These are phyloP conservation scores for Dicaeum eximium DNA, from an alignment of 2,113 vertebrate species.

Conservation along the genomic window DNA sequence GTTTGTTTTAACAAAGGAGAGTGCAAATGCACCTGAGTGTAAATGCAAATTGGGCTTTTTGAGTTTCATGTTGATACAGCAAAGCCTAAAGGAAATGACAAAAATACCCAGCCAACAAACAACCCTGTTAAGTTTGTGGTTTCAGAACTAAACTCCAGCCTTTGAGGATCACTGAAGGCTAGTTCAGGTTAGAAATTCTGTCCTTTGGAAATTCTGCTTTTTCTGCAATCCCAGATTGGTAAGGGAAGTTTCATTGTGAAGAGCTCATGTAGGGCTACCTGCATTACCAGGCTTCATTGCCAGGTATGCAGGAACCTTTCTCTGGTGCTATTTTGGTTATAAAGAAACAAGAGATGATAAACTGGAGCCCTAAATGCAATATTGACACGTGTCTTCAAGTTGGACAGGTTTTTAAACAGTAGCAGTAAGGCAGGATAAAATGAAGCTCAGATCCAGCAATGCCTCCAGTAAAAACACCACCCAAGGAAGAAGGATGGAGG, in stretches of 20 bases:
- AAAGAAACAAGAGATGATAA: background rate
- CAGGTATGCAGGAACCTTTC: background rate
- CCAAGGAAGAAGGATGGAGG: slow-evolving; percentile 23
- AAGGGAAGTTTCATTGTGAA: background rate
- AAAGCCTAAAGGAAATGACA: slow-evolving; percentile 52
- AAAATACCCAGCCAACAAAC: slow-evolving; percentile 22
- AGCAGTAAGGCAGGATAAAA: slow-evolving; percentile 16
- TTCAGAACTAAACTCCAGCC: slow-evolving; percentile 1
- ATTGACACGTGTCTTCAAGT: slow-evolving; percentile 18
- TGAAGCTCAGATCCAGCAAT: background rate
- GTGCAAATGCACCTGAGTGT: slow-evolving; percentile 43
- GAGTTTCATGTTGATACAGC: slow-evolving; percentile 55
- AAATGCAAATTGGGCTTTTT: slow-evolving; percentile 48
- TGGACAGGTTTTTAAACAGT: slow-evolving; percentile 36
- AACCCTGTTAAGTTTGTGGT: slow-evolving; percentile 16
- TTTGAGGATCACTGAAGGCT: slow-evolving; percentile 13
- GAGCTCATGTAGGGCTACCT: background rate
- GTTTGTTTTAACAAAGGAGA: slow-evolving; percentile 49
- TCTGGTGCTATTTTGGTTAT: background rate
- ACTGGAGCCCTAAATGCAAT: background rate
- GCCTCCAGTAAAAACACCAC: slow-evolving; percentile 54
- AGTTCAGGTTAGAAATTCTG: background rate
- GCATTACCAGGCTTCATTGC: background rate
- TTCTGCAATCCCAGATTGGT: background rate
- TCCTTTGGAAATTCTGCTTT: background rate